Conservation (phyloP, 1,140 invertebrate species). For the Drosophila sulfurigaster region DNA sequence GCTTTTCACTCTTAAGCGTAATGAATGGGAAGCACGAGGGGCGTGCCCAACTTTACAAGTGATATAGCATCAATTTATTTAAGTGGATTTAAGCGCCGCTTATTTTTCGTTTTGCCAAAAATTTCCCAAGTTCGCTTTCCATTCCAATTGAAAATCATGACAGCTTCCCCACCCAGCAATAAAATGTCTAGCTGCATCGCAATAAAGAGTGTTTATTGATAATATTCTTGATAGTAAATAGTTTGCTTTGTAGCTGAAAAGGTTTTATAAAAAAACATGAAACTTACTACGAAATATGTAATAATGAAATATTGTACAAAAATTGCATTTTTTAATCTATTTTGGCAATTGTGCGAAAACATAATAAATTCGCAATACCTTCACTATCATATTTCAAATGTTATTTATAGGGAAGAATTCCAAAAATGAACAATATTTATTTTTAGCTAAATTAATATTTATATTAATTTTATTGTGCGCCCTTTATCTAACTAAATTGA, state of each 20-base stretch:
- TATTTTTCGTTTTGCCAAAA: constrained; percentile 53
- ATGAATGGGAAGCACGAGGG: constrained; percentile 44
- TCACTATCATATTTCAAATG: no score
- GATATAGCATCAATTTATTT: constrained; percentile 78
- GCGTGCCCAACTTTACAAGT: constrained; percentile 56
- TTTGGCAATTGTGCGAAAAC: no score
- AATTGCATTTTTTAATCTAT: no score
- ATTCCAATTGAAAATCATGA: constrained; percentile 32
- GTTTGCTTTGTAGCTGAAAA: no score
- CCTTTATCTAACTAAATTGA: not conserved
- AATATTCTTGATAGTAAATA: no score
- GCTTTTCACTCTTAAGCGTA: constrained; percentile 56
- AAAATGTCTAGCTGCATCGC: no score
- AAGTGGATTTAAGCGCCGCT: constrained; percentile 69
- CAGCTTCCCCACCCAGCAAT: not conserved
- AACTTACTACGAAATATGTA: no score
- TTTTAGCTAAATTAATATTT: not conserved
- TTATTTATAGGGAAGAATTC: no score
- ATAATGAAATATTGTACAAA: no score
- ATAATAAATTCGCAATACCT: no score
- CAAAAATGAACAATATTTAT: not conserved
- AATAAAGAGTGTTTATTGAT: no score
- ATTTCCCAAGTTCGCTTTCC: constrained; percentile 20
- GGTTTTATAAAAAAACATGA: no score
- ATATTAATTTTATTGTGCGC: not conserved